Conservation (phyloP, 53 echinoderm and acorn worm genomes). For the Glandiceps talaboti region DNA sequence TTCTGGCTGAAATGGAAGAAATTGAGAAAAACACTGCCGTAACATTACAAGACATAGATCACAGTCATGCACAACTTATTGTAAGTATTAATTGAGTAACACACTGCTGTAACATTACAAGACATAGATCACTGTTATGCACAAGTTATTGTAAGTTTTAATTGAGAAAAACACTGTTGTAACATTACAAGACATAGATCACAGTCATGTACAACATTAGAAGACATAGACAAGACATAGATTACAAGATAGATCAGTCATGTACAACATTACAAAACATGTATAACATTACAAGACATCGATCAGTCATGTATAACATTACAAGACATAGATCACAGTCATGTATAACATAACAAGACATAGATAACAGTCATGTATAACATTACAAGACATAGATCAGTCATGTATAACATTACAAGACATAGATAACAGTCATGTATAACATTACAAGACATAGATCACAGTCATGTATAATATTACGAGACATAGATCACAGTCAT, state of each 20-base stretch:
- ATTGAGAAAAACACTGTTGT: constrained; percentile 29
- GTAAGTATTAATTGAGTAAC: constrained; percentile 40
- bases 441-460: too few relatives aligned
- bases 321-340: constrained; percentile 41
- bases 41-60: constrained; percentile 49
- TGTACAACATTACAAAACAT: too few relatives aligned
- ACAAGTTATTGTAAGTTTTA: constrained; percentile 55
- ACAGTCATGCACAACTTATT: constrained; percentile 33
- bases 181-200: constrained; percentile 49
- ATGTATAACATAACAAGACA: constrained; percentile 37
- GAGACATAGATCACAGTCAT: too few relatives aligned
- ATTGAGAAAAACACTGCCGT: constrained; percentile 61
- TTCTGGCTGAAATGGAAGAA: constrained; percentile 29
- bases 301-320: constrained; percentile 42
- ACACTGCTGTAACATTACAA: constrained; percentile 49
- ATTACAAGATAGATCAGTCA: too few relatives aligned
- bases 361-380: too few relatives aligned
- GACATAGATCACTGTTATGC: constrained; percentile 44
- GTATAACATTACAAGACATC: constrained; percentile 39
- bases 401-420: too few relatives aligned
- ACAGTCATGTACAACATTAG: constrained; percentile 31
- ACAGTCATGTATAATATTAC: too few relatives aligned
- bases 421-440: too few relatives aligned
- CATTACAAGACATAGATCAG: too few relatives aligned
- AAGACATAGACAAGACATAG: too few relatives aligned